Evolutionary conservation across 2,888 invertebrate species (phyloP).

Genomic region (Coelinius sp.): DNA sequence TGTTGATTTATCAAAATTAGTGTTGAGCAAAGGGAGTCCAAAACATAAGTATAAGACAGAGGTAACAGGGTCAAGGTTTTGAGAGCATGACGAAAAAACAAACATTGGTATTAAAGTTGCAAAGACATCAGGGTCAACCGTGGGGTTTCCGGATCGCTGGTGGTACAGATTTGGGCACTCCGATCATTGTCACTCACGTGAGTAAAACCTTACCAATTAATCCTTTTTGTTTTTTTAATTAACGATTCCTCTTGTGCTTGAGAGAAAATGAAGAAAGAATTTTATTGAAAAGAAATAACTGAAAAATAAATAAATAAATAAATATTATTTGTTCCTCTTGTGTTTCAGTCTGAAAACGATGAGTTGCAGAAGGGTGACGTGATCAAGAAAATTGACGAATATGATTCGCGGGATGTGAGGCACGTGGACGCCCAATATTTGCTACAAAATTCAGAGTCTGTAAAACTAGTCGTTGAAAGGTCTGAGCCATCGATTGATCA

Average conservation of each 20-base stretch:
- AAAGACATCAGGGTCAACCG: slow-evolving; percentile 79
- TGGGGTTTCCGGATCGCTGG: slow-evolving; percentile 93
- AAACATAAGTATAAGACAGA: slow-evolving; percentile 22
- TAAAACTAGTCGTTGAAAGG: slow-evolving; percentile 88
- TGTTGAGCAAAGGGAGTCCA: neutral
- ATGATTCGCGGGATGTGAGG: slow-evolving; percentile 88
- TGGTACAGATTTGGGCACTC: slow-evolving; percentile 88
- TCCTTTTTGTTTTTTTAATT: slow-evolving; percentile 5
- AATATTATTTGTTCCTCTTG: slow-evolving; percentile 39
- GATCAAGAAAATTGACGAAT: slow-evolving; percentile 90
- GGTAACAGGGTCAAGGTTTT: neutral
- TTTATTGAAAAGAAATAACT: neutral
- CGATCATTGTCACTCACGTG: slow-evolving; percentile 92
- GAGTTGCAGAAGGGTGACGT: slow-evolving; percentile 91
- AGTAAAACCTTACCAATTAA: slow-evolving; percentile 60
- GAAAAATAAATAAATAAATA: neutral
- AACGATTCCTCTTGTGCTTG: too few relatives aligned
- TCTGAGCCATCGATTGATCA: slow-evolving; percentile 61
- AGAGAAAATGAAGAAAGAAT: too few relatives aligned
- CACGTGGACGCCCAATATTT: slow-evolving; percentile 93
- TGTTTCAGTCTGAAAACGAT: slow-evolving; percentile 84
- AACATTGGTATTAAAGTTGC: slow-evolving; percentile 82
- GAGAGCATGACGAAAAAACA: slow-evolving; percentile 79
- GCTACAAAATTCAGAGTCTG: slow-evolving; percentile 85
- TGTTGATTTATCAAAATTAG: neutral